Evolutionary conservation across 2,888 invertebrate species (phyloP).

Genomic region (Cataglyphis livida): DNA sequence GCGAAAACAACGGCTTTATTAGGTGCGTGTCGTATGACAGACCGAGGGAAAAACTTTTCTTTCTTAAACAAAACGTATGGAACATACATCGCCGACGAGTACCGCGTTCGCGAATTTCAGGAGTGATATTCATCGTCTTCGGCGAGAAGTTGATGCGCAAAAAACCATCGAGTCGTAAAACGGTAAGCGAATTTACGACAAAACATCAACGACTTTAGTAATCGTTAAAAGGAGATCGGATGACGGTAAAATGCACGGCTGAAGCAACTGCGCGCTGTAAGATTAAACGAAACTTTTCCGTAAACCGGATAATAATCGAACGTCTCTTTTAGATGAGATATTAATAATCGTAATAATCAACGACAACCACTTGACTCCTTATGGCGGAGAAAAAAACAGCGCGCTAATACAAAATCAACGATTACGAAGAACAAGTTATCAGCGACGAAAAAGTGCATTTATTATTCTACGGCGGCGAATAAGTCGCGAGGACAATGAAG

Average conservation of each 20-base stretch:
- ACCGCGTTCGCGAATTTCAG: background rate
- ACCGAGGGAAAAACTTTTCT: background rate
- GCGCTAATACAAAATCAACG: background rate
- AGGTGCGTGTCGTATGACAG: background rate
- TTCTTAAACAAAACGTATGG: background rate
- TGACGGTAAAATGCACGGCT: background rate
- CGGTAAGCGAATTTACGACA: conserved; percentile 3
- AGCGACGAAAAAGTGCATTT: conserved; percentile 21
- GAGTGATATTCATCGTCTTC: background rate
- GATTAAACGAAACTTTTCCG: conserved; percentile 14
- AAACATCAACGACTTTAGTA: conserved; percentile 35
- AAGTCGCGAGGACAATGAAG: conserved; percentile 55
- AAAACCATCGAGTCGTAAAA: conserved; percentile 20
- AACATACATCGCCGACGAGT: background rate
- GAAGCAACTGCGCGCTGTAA: background rate
- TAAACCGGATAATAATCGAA: background rate
- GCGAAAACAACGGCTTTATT: background rate
- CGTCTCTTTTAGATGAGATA: background rate
- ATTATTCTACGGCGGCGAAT: background rate
- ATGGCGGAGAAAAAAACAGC: background rate
- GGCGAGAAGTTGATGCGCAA: conserved; percentile 5
- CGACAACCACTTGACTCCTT: background rate
- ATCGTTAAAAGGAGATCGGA: conserved; percentile 10
- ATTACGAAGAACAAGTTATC: conserved; percentile 1
- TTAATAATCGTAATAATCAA: background rate